Evolutionary conservation across 2,797 vertebrate species (phyloP).

Genomic region (Remorina albescens): DNA sequence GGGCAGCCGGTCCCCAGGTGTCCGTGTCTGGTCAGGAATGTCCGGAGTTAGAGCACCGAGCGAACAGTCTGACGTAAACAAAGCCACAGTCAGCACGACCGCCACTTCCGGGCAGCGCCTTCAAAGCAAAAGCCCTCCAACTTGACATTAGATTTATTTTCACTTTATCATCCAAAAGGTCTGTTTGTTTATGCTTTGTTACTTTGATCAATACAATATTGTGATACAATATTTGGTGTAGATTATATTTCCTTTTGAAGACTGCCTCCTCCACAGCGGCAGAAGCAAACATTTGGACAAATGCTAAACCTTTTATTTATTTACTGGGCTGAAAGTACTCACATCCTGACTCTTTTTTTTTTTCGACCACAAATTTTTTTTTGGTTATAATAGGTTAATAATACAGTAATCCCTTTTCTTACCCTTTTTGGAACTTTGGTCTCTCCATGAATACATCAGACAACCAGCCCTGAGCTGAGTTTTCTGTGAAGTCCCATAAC

Average conservation of each 20-base stretch:
- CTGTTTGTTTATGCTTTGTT: too few species aligned
- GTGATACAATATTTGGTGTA: not conserved
- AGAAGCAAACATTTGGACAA: not conserved
- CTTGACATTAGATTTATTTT: not conserved
- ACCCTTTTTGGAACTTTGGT: too few species aligned
- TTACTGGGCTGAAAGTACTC: not conserved
- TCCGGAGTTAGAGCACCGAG: conserved; percentile 7
- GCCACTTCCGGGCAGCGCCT: conserved; percentile 19
- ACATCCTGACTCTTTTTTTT: too few species aligned
- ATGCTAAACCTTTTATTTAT: not conserved
- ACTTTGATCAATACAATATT: not conserved
- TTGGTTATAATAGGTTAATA: too few species aligned
- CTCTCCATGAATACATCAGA: too few species aligned
- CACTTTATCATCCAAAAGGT: not conserved
- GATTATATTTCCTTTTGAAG: not conserved
- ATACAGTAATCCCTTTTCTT: too few species aligned
- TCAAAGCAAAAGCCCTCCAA: conserved; percentile 34
- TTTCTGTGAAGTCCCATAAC: too few species aligned
- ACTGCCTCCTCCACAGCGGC: not conserved
- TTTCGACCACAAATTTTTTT: too few species aligned
- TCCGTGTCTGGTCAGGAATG: not conserved
- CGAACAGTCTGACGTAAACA: not conserved
- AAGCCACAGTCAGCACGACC: fast-evolving
- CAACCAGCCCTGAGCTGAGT: too few species aligned
- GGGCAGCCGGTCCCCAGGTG: not conserved